Conservation (phyloP, 2,888 invertebrate genomes). For the Hermodice carunculata region DNA sequence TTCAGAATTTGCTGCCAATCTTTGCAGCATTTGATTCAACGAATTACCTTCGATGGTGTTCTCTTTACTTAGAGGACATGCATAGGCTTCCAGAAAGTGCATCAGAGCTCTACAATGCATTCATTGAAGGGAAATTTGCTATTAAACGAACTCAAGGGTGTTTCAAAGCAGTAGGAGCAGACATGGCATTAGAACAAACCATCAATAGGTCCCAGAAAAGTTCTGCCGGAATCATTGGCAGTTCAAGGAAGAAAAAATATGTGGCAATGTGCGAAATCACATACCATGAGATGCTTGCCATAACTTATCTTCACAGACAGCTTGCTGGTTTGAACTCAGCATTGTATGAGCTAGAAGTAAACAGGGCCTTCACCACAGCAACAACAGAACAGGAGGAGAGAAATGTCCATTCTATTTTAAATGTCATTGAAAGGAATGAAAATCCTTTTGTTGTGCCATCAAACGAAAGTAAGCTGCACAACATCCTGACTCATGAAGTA, state of each 20-base stretch:
- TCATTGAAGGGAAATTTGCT: slow-evolving; percentile 10
- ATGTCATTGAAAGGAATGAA: background rate
- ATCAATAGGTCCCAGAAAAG: slow-evolving; percentile 16
- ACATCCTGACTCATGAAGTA: background rate
- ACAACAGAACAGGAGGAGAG: background rate
- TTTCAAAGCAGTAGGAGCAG: slow-evolving; percentile 13
- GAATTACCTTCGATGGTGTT: slow-evolving; percentile 4
- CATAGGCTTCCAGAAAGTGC: slow-evolving; percentile 1
- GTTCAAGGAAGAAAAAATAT: slow-evolving; percentile 3
- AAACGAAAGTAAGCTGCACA: background rate
- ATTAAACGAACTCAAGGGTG: slow-evolving; percentile 4
- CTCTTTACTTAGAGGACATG: slow-evolving; percentile 15
- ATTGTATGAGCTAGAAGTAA: background rate
- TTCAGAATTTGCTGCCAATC: slow-evolving; percentile 2
- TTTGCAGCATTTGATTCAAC: slow-evolving; percentile 15
- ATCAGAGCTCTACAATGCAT: background rate
- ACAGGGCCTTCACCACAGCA: background rate
- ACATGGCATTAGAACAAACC: slow-evolving; percentile 13
- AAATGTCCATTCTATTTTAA: background rate
- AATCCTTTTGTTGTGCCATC: background rate
- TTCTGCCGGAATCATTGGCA: slow-evolving; percentile 10
- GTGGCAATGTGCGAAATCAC: slow-evolving; percentile 6
- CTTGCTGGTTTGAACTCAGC: background rate
- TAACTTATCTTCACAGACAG: slow-evolving; percentile 1
- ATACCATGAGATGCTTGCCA: slow-evolving; percentile 14